Evolutionary conservation across 2,888 invertebrate species (phyloP), one percentile per base, ranked within the genome.

Genomic region (Agrochola litura): DNA sequence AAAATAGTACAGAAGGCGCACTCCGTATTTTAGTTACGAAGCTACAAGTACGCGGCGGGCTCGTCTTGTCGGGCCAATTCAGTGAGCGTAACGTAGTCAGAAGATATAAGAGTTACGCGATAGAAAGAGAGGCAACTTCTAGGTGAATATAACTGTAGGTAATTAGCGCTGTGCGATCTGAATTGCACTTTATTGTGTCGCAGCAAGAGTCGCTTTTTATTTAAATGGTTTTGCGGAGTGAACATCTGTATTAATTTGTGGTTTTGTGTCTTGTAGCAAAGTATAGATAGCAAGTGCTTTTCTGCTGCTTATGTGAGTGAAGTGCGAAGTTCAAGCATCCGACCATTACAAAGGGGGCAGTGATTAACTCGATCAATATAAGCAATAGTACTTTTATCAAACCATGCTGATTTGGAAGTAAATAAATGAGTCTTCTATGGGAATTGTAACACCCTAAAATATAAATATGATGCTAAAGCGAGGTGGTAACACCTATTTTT

Each of bases 281-380:
- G 19, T 58, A 63, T 58, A 80, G 10, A 8, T n/a, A 73, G 68
- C 56, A 43, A 37, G 76, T 80, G 80, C 37, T 66, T 60, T 10
- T 64, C 52, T 73, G 54, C 14, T 14, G 52, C 46, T 9, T 8
- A 16, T 19, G 66, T 43, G 43, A 54, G 76, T 70, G 76, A 16
- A 19, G 81, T 81, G 74, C 37, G 6, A 65, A 80, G 16, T 73
- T 60, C 41, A 81, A 69, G 81, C 74, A 60, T 74, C 46, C 68
- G 37, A 64, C n/a, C 19, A 52, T 41, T 73, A 69, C 19, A 43
- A 43, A 60, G 52, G 74, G 66, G 81, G 68, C 14, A 41, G 41
- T n/a, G 68, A 58, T 37, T 37, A 37, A 58, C 68, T 52, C 9
- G 30, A 9, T 30, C 22, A 5, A 30, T 49, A 30, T 67, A 22